Evolutionary conservation across 2,113 vertebrate species (phyloP).

Genomic region (Mugil cephalus): DNA sequence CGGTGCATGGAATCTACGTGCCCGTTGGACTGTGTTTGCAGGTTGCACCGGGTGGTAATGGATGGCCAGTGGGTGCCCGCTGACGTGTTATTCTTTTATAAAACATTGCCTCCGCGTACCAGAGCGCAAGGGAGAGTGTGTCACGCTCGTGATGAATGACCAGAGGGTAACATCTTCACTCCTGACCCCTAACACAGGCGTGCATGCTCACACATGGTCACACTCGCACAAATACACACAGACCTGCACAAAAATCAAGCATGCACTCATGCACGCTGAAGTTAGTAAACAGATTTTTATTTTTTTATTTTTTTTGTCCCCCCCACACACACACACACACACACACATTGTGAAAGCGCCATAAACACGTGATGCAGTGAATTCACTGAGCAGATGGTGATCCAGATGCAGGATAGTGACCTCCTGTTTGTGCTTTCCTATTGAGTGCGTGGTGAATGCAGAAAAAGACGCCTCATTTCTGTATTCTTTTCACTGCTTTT

Average conservation of each 20-base stretch:
- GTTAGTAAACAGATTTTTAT: slow-evolving; percentile 55
- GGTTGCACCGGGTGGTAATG: slow-evolving; percentile 78
- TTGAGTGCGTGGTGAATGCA: slow-evolving; percentile 44
- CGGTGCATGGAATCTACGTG: slow-evolving; percentile 37
- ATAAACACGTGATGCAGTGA: slow-evolving; percentile 39
- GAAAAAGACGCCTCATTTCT: slow-evolving; percentile 36
- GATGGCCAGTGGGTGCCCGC: slow-evolving; percentile 78
- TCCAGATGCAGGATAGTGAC: slow-evolving; percentile 58
- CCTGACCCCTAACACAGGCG: slow-evolving; percentile 78
- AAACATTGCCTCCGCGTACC: slow-evolving; percentile 84
- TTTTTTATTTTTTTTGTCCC: slow-evolving; percentile 7
- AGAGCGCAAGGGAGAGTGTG: slow-evolving; percentile 81
- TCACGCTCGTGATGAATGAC: slow-evolving; percentile 85
- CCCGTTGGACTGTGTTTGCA: slow-evolving; percentile 50
- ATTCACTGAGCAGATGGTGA: slow-evolving; percentile 57
- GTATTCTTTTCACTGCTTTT: slow-evolving; percentile 40
- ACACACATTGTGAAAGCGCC: slow-evolving; percentile 30
- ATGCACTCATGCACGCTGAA: slow-evolving; percentile 59
- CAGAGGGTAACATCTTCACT: slow-evolving; percentile 86
- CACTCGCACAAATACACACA: slow-evolving; percentile 39
- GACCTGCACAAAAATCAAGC: slow-evolving; percentile 41
- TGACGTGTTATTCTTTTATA: slow-evolving; percentile 88
- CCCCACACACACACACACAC: too few species aligned
- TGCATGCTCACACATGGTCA: slow-evolving; percentile 58
- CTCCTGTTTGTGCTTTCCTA: slow-evolving; percentile 27